Evolutionary conservation across 2,113 vertebrate species (phyloP), one percentile per base, ranked within the genome.

Genomic region (Rhynchomys soricoides): DNA sequence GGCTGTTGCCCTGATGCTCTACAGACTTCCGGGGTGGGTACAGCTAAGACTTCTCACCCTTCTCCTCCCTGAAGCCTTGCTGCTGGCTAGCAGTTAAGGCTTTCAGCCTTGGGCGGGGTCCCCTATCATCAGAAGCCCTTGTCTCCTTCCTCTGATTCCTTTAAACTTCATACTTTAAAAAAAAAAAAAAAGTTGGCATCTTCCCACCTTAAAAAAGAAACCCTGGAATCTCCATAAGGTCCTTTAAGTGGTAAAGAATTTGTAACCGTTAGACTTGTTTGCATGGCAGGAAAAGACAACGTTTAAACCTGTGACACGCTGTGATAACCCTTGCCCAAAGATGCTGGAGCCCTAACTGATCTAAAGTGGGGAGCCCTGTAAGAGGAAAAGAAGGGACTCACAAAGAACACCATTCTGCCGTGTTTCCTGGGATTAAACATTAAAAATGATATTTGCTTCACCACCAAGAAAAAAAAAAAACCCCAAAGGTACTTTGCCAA

Each of bases 181-280:
- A 93, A 91, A 52, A 88, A 73, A 73, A 70, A 86, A 85, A 86
- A 86, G 19, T 89, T 95, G 95, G 95, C 92, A 95, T 95, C 73
- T 81, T 78, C 40, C 75, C 48, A 90, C 81, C 62, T 86, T 59
- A n/a, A 75, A 95, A 95, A 97, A 89, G 87, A 77, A 91, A 86
- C 31, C 92, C 78, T 95, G 96, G 96, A 96, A 97, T 98, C 97
- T 97, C 95, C 97, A 97, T 91, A 96, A 90, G 62, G 95, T 94
- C 77, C 79, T 85, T 95, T 89, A 90, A 95, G 95, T 9, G 40
- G 90, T 90, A 31, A 96, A 95, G 85, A 89, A 95, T 92, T 89
- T 95, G 90, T 97, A 86, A 96, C 71, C 91, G 71, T 95, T 96
- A 79, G 86, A 57, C 62, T 15, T 89, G 57, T 79, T 95, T 62